Conservation (phyloP, 2,797 vertebrate species). For the Molossus alvarezi region DNA sequence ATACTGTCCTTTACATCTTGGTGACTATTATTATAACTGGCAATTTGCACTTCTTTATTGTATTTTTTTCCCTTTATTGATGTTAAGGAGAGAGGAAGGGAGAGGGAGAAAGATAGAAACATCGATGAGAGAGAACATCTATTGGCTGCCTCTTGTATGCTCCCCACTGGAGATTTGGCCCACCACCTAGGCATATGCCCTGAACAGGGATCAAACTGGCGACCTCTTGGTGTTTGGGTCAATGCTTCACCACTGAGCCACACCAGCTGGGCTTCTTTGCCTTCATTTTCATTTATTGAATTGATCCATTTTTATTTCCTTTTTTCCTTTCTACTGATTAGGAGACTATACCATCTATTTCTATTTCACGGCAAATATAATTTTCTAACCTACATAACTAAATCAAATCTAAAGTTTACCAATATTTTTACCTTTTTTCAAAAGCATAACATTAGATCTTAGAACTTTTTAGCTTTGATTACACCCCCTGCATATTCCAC, state of each 20-base stretch:
- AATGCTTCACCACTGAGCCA: too few relatives aligned
- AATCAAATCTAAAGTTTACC: constrained; percentile 27
- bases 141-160: too few relatives aligned
- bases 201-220: too few relatives aligned
- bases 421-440: not conserved
- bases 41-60: not conserved
- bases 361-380: not conserved
- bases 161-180: too few relatives aligned
- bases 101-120: too few relatives aligned
- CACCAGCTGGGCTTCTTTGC: not conserved
- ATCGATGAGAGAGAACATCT: too few relatives aligned
- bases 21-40: not conserved
- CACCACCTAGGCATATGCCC: too few relatives aligned
- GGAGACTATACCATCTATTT: not conserved
- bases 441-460: not conserved
- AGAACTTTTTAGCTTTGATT: not conserved
- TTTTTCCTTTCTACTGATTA: not conserved
- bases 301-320: not conserved
- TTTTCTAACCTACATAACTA: not conserved
- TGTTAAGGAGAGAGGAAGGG: too few relatives aligned
- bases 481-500: not conserved
- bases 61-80: too few relatives aligned
- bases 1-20: not conserved
- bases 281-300: not conserved
- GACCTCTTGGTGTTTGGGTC: too few relatives aligned